A percentile compares a stretch with the other conserved stretches of the same genome.
These are phyloP conservation scores for Takifugu rubripes DNA, from an alignment of 2,797 vertebrate species.

Conservation along the genomic window DNA sequence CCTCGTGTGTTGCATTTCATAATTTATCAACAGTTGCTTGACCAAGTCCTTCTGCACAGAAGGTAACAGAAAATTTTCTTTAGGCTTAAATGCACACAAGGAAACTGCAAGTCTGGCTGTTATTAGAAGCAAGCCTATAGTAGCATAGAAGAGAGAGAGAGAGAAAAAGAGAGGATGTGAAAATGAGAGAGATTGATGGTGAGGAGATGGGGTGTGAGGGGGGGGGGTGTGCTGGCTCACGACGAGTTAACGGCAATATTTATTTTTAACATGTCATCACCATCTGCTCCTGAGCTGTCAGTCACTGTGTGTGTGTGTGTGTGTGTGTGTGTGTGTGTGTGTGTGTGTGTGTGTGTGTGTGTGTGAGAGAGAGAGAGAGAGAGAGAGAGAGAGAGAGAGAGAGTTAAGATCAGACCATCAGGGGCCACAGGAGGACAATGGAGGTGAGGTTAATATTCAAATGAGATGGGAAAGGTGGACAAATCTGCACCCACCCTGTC, in stretches of 20 bases:
- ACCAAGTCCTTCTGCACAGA: slow-evolving; percentile 46
- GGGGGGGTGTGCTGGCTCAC: slow-evolving; percentile 46
- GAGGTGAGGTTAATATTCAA: slow-evolving; percentile 41
- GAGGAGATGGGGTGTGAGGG: slow-evolving; percentile 21
- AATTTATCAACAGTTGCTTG: slow-evolving; percentile 56
- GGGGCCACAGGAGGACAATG: slow-evolving; percentile 40
- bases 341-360: slow-evolving; percentile 13
- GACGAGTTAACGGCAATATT: slow-evolving; percentile 73
- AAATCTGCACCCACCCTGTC: slow-evolving; percentile 45
- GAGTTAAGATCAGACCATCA: slow-evolving; percentile 58
- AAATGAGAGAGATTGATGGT: slow-evolving; percentile 32
- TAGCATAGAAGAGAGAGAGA: slow-evolving; percentile 13
- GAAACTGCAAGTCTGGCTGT: slow-evolving; percentile 61
- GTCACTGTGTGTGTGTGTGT: not conserved
- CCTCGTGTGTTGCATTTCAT: slow-evolving; percentile 58
- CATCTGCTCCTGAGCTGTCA: slow-evolving; percentile 79
- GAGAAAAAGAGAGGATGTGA: slow-evolving; percentile 19
- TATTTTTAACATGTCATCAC: slow-evolving; percentile 79
- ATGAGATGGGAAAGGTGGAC: slow-evolving; percentile 26
- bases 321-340: not conserved
- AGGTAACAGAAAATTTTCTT: slow-evolving; percentile 51
- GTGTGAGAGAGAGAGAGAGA: slow-evolving; percentile 8
- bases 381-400: slow-evolving; percentile 30
- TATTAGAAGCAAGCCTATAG: slow-evolving; percentile 56
- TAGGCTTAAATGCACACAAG: slow-evolving; percentile 63